These are phyloP conservation scores for Psittacula cyanocephala DNA, from an alignment of 2,113 vertebrate species.

Conservation along the genomic window DNA sequence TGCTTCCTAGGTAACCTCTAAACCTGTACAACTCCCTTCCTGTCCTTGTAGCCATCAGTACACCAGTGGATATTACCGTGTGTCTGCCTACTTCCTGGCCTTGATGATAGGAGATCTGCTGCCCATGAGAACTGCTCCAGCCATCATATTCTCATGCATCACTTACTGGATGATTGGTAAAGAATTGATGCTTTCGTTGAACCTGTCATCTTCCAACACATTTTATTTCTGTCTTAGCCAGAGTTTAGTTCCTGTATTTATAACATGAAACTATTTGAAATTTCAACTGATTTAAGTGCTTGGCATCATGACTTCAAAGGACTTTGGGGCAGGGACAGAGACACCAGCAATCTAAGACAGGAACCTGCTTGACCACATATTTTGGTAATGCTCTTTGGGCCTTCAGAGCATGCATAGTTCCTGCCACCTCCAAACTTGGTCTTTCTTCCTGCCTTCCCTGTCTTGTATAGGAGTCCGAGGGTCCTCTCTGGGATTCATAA, in stretches of 20 bases:
- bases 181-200: conserved; percentile 29
- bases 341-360: background rate
- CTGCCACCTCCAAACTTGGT: background rate
- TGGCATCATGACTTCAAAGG: background rate
- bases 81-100: conserved; percentile 72
- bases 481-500: background rate
- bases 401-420: background rate
- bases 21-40: conserved; percentile 17
- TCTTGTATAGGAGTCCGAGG: background rate
- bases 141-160: conserved; percentile 66
- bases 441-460: background rate
- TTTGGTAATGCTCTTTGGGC: background rate
- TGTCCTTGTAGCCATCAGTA: conserved; percentile 70
- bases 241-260: background rate
- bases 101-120: conserved; percentile 71
- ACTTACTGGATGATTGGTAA: conserved; percentile 78
- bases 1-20: background rate
- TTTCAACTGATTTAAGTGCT: background rate
- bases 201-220: background rate
- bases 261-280: background rate
- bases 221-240: background rate
- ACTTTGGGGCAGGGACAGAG: background rate
- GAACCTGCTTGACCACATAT: background rate
- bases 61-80: conserved; percentile 72
- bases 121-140: conserved; percentile 72